Evolutionary conservation across 2,888 invertebrate genomes (phyloP).

Genomic region (Hetaerina titia): DNA sequence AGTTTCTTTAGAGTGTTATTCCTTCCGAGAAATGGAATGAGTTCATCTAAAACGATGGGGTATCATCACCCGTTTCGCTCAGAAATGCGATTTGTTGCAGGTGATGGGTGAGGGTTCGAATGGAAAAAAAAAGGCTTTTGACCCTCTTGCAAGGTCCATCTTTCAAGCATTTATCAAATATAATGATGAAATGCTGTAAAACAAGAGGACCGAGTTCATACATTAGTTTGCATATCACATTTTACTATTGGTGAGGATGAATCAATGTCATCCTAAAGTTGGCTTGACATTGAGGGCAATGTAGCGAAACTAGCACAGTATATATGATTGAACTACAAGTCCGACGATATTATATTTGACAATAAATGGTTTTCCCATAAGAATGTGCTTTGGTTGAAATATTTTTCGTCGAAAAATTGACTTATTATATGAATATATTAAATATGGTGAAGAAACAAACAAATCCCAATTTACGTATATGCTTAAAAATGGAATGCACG

Average conservation of each 20-base stretch:
- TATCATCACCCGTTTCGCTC: not conserved
- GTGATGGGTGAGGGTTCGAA: not conserved
- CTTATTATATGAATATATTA: too few relatives aligned
- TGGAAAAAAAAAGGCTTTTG: not conserved
- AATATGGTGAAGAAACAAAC: too few relatives aligned
- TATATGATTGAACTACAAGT: too few relatives aligned
- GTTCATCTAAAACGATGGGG: not conserved
- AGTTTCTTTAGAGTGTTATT: not conserved
- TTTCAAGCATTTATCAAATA: not conserved
- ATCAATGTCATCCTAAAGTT: not conserved
- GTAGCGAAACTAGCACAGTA: too few relatives aligned
- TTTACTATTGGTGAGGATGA: not conserved
- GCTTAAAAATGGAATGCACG: too few relatives aligned
- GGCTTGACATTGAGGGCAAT: too few relatives aligned
- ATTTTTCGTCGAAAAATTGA: too few relatives aligned
- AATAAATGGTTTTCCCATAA: too few relatives aligned
- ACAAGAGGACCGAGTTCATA: not conserved
- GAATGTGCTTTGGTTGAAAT: too few relatives aligned
- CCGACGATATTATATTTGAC: too few relatives aligned
- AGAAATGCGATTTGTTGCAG: not conserved
- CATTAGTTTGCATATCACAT: not conserved
- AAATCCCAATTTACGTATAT: too few relatives aligned
- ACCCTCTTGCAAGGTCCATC: not conserved
- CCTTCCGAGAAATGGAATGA: not conserved
- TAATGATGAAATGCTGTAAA: not conserved